These are phyloP conservation scores for Poliocrania exsul DNA, from an alignment of 2,797 vertebrate genomes.

Conservation along the genomic window DNA sequence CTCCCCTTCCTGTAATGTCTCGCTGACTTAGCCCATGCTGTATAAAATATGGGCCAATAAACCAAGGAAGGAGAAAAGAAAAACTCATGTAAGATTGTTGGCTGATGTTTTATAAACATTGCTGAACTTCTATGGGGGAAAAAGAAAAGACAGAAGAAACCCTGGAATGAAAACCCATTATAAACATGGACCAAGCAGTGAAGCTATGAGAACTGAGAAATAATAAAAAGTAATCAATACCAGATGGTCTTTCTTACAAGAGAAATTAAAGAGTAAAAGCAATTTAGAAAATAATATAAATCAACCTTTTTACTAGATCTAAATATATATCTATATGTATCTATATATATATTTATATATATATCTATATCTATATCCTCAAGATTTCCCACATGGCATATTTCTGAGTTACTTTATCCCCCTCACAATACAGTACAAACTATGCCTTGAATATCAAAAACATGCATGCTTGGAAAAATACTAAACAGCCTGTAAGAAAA, in stretches of 20 bases:
- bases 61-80: slow-evolving; percentile 47
- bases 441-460: neutral
- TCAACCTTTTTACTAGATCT: slow-evolving; percentile 41
- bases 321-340: neutral
- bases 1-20: slow-evolving; percentile 13
- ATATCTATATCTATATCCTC: neutral
- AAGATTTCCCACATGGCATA: slow-evolving; percentile 12
- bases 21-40: neutral
- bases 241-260: slow-evolving; percentile 65
- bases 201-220: slow-evolving; percentile 43
- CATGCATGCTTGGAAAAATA: neutral
- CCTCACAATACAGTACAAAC: neutral
- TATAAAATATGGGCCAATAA: slow-evolving; percentile 69
- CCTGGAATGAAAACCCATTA: slow-evolving; percentile 33
- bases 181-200: slow-evolving; percentile 37
- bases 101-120: slow-evolving; percentile 73
- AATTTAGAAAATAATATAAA: slow-evolving; percentile 64
- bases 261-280: slow-evolving; percentile 60
- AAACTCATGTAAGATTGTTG: slow-evolving; percentile 37
- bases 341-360: neutral
- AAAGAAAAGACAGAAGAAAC: slow-evolving; percentile 17
- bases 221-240: slow-evolving; percentile 68
- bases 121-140: neutral
- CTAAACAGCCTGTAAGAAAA: neutral
- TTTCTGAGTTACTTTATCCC: neutral